These are phyloP conservation scores for Hemichromis elongatus DNA, from an alignment of 2,113 vertebrate species.

Conservation along the genomic window DNA sequence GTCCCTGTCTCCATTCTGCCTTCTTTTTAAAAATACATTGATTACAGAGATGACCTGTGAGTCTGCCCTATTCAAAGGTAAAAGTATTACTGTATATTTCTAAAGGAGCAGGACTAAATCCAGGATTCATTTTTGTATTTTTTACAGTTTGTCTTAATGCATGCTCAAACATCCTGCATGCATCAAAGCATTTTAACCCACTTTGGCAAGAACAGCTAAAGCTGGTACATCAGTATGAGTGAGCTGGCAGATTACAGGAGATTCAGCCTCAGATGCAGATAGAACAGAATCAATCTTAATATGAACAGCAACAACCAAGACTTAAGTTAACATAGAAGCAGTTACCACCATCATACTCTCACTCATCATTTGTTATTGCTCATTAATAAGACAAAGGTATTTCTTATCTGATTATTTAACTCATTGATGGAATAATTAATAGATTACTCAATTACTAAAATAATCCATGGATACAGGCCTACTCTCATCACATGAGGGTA, in stretches of 20 bases:
- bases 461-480: not conserved
- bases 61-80: too few species aligned
- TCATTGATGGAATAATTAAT: not conserved
- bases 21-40: not conserved
- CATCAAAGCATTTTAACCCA: not conserved
- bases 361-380: not conserved
- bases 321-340: not conserved
- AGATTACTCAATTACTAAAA: not conserved
- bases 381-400: not conserved
- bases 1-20: not conserved
- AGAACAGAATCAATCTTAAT: not conserved
- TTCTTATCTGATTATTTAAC: not conserved
- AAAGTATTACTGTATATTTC: too few species aligned
- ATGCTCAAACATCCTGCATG: not conserved
- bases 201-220: not conserved
- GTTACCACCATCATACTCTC: not conserved
- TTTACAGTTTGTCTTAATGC: not conserved
- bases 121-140: not conserved
- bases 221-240: not conserved
- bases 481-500: not conserved
- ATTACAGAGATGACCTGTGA: not conserved
- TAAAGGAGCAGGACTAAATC: not conserved
- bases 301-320: not conserved
- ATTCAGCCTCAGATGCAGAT: not conserved
- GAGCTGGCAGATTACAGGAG: not conserved